Base-by-base conservation (phyloP, 2,797 vertebrate species). In the Acropternis orthonyx region DNA sequence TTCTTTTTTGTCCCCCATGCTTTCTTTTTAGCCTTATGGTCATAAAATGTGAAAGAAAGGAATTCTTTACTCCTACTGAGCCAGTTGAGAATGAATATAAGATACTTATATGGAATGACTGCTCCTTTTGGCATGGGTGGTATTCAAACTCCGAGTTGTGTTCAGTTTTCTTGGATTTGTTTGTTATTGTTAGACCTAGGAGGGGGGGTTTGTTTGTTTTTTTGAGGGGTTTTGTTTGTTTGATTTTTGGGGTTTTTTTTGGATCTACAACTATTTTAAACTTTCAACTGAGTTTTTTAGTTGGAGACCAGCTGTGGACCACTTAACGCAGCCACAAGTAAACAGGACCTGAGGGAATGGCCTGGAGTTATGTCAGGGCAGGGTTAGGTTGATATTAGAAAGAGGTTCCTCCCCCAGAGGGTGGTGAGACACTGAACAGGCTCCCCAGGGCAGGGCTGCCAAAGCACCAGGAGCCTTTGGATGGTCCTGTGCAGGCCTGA, bases 101-200 rank as follows among this genome's bases (percentile, higher is more conserved):
- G 46, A 21, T 48, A 20, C 20, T 46, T n/a, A 28, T 63, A 51
- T 26, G 19, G 32, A 48, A 16, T 8, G 17, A n/a, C 67, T 49
- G n/a, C 51, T 43, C 41, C 16, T 68, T 72, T 68, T 59, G 80
- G n/a, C 51, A 22, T 2, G 13, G 37, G 13, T 48, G 66, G 4
- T 41, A 22, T 37, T 84, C 0, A 0, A 46, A n/a, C 15, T 75
- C 59, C 72, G 32, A 67, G 30, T 14, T 65, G 6, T 7, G 3
- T 32, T 10, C 37, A 27, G 8, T 73, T 85, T 90, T 61, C 55
- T 88, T 79, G 56, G 34, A 44, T 36, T 81, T 54, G 1, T 12
- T 59, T 69, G 30, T 74, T 43, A 37, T 14, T 88, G 18, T 49
- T 72, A 72, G 41, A 36, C 12, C 2, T 68, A 26, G 24, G 48